Conservation (phyloP, 2,888 invertebrate genomes). For the Melieria picta region DNA sequence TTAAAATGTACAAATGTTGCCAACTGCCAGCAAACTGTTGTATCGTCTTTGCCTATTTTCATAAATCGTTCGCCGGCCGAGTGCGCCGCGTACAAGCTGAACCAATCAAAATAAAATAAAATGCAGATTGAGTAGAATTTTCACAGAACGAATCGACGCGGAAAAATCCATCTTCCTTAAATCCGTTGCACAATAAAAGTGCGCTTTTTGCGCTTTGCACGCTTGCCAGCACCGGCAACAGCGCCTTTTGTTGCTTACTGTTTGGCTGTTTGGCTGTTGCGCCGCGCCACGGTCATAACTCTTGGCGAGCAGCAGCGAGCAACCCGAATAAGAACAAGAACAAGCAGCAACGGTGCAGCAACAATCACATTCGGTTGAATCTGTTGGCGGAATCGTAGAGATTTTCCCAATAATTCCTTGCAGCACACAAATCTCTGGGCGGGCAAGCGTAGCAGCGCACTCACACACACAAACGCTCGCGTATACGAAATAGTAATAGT, state of each 20-base stretch:
- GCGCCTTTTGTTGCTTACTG: background rate
- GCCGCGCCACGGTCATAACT: slow-evolving; percentile 2
- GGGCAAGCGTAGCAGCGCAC: slow-evolving; percentile 6
- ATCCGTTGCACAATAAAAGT: slow-evolving; percentile 5
- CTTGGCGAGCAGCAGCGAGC: background rate
- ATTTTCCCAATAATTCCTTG: slow-evolving; percentile 34
- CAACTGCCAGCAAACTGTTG: too few species aligned
- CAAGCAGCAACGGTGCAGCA: background rate
- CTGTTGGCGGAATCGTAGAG: slow-evolving; percentile 1
- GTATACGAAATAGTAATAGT: too few species aligned
- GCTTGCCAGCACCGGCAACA: too few species aligned
- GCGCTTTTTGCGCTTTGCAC: too few species aligned
- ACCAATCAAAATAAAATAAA: too few species aligned
- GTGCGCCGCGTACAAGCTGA: too few species aligned
- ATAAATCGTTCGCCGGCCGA: too few species aligned
- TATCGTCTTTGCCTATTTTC: too few species aligned
- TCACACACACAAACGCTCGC: too few species aligned
- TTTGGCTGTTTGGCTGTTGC: slow-evolving; percentile 2
- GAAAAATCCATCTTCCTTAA: slow-evolving; percentile 31
- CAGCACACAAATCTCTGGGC: slow-evolving; percentile 23
- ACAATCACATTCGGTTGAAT: slow-evolving; percentile 9
- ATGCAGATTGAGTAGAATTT: slow-evolving; percentile 23
- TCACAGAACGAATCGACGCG: slow-evolving; percentile 33
- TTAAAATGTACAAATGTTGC: too few species aligned
- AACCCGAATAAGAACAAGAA: background rate